A percentile compares a stretch with the other conserved stretches of the same genome.
Evolutionary conservation across 1,140 invertebrate species (phyloP).

Genomic region (Chironomus striatipennis): DNA sequence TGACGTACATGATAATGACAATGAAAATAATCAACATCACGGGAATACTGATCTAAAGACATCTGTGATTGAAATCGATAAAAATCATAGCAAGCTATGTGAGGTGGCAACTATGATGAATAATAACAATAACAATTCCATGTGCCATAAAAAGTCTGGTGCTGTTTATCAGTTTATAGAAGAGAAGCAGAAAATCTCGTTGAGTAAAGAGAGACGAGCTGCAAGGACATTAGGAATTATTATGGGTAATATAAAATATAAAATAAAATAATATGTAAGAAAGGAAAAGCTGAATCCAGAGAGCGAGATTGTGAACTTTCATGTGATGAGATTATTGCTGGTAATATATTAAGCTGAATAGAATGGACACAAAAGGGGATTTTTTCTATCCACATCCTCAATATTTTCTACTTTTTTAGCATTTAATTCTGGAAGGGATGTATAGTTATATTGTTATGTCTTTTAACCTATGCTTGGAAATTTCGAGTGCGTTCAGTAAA

Average conservation of each 20-base stretch:
- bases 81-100: conserved; percentile 28
- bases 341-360: no score
- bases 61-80: conserved; percentile 25
- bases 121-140: conserved; percentile 23
- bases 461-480: no score
- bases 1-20: conserved; percentile 46
- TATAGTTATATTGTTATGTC: no score
- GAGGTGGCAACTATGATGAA: conserved; percentile 27
- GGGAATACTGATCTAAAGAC: conserved; percentile 31
- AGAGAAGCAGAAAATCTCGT: conserved; percentile 85
- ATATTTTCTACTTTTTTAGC: no score
- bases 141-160: conserved; percentile 41
- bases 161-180: conserved; percentile 85
- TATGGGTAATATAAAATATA: conserved; percentile 47
- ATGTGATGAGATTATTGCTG: no score
- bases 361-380: no score
- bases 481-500: no score
- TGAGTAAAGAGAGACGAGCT: conserved; percentile 84
- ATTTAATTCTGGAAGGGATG: no score
- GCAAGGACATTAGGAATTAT: conserved; percentile 88
- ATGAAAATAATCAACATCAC: conserved; percentile 29
- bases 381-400: no score
- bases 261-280: no score
- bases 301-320: no score
- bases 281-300: no score